Base-by-base conservation (phyloP, 2,113 vertebrate genomes). In the Oncorhynchus tshawytscha region DNA sequence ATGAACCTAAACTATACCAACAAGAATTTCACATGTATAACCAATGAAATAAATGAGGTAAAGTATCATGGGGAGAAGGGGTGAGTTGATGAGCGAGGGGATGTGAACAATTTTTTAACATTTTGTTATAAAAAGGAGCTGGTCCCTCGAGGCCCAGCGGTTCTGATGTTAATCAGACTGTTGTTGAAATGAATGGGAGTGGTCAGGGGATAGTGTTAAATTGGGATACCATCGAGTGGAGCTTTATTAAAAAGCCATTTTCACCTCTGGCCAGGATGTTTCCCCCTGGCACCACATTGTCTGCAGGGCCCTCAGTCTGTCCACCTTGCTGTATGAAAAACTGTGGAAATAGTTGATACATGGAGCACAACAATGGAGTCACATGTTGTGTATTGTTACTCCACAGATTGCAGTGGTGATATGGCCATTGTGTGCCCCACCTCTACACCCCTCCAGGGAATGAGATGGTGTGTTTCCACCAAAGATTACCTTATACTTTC, bases 181-280 rank as follows among this genome's bases (percentile, higher is more conserved):
- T 54, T 54, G 16, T 54, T 54, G 51, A 54, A 54, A 18, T 54
- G 4, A 54, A 54, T 54, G 5, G 51, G 51, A 18, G 51, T 78
- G 82, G 54, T 68, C 24, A 49, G 29, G 11, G 34, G 72, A 69
- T 20, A 68, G 45, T n/a, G 5, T 60, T 20, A 20, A 45, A 59
- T 73, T 60, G 51, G 39, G 77, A 67, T 71, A 75, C 76, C 85
- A 29, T 72, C 71, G 78, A 24, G 78, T 27, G 82, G 31, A 29
- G 72, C 72, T 84, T 89, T 80, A 89, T 87, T 87, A 88, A 90
- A 84, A 70, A 51, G 72, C 77, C 60, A 76, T 87, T 72, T 86
- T 81, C 79, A 67, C 69, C 76, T 64, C 70, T 39, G 34, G 54
- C 8, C 5, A 3, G 51, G 65, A 73, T 75, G 81, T 18, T 91